Evolutionary conservation across 2,888 invertebrate species (phyloP).

Genomic region (Athrips mouffetella): DNA sequence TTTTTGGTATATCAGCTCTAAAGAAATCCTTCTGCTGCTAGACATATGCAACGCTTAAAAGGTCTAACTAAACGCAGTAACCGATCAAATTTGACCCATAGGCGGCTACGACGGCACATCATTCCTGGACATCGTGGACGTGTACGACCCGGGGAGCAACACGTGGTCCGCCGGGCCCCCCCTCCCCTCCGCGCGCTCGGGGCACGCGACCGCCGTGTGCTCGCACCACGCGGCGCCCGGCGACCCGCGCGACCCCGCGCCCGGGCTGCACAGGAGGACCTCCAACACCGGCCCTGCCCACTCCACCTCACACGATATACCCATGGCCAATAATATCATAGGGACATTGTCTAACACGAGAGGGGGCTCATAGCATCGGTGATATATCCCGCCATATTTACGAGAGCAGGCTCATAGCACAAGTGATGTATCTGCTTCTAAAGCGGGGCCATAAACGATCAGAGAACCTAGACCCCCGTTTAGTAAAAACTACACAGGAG

Average conservation of each 20-base stretch:
- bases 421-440: no score
- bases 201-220: slow-evolving; percentile 94
- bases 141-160: slow-evolving; percentile 88
- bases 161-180: slow-evolving; percentile 87
- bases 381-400: slow-evolving; percentile 25
- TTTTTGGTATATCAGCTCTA: no score
- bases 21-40: no score
- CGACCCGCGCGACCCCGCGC: slow-evolving; percentile 36
- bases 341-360: slow-evolving; percentile 53
- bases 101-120: slow-evolving; percentile 94
- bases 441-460: no score
- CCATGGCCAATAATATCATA: slow-evolving; percentile 61
- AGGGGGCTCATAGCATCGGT: slow-evolving; percentile 32
- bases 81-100: slow-evolving; percentile 46
- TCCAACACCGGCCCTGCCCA: slow-evolving; percentile 21
- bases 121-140: slow-evolving; percentile 91
- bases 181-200: slow-evolving; percentile 91
- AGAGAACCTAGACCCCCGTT: no score
- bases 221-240: slow-evolving; percentile 83
- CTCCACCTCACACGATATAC: slow-evolving; percentile 47
- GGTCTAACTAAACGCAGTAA: no score
- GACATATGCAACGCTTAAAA: no score
- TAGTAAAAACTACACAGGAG: no score
- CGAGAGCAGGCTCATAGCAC: slow-evolving; percentile 34
- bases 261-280: slow-evolving; percentile 36